A percentile compares a stretch with the other conserved stretches of the same genome.
phyloP scores from a whole-genome alignment of 2,113 vertebrate genomes.

The Choloepus hoffmanni region DNA sequence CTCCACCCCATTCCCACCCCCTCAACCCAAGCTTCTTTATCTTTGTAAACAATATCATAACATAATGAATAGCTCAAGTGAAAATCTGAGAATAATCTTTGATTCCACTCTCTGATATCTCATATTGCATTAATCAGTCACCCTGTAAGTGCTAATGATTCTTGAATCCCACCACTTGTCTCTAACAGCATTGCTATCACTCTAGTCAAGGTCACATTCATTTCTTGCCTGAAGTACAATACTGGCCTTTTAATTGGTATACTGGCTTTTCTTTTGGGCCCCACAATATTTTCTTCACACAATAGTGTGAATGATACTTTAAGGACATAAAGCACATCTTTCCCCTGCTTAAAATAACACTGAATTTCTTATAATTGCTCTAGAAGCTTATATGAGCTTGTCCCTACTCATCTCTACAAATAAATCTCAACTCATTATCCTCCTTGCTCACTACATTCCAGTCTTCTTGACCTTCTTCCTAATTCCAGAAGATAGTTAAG shows the following conservation, averaged over 20 bases:
- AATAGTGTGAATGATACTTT: slow-evolving; percentile 22
- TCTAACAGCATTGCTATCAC: neutral
- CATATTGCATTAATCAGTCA: neutral
- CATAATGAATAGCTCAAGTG: neutral
- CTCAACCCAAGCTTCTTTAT: neutral
- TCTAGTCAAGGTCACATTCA: neutral
- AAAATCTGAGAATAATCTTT: neutral
- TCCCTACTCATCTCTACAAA: neutral
- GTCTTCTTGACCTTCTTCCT: neutral
- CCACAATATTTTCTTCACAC: neutral
- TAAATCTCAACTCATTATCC: slow-evolving; percentile 27
- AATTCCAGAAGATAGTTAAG: neutral
- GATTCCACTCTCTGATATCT: neutral
- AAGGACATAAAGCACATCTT: neutral
- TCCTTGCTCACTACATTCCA: neutral
- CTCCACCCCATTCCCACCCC: neutral
- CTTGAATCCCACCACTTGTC: neutral
- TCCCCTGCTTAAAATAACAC: neutral
- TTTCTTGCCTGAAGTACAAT: neutral
- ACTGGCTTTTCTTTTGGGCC: neutral
- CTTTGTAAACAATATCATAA: slow-evolving; percentile 32
- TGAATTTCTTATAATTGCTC: slow-evolving; percentile 14
- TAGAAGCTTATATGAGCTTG: neutral
- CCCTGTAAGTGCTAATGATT: neutral
- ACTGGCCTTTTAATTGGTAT: neutral